Evolutionary conservation across 1,140 invertebrate species (phyloP), one percentile per base, ranked within the genome.

Genomic region (Octopus sinensis): DNA sequence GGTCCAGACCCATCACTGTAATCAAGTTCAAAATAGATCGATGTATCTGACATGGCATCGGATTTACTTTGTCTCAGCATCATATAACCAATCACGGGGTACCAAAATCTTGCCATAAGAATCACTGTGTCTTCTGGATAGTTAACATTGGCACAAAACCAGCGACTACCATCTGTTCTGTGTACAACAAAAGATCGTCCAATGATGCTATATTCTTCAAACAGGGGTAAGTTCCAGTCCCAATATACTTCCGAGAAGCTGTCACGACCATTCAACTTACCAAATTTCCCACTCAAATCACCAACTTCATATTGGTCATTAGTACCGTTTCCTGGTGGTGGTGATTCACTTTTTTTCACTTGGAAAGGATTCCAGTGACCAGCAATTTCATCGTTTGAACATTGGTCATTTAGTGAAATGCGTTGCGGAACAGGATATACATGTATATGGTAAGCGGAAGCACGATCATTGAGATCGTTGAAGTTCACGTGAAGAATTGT

Each of bases 251-350:
- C 90, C 76, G 94, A 93, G 4, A 95, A 87, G 4, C 92, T 91
- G 23, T 87, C 84, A 53, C 88, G 83, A 43, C 86, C 89, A 13
- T 84, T 84, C 9, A 93, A 84, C 0, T 84, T 81, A 0, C 96
- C 97, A 90, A 96, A 93, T 91, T 98, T 99, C 6, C 96, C 96
- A 79, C 96, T 95, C 5, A 99, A 90, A 90, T 98, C 96, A 0
- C 97, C 97, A 85, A 97, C 93, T 91, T 96, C 94, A 54, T 88
- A 89, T 78, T 86, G 82, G 81, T 89, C 88, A 53, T 85, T 93
- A 5, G 96, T 96, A 53, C 95, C 94, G 83, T 92, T 91, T 51
- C 93, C 94, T 93, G 86, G 5, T 17, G 80, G 13, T 7, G 87
- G 84, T 75, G 84, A 84, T 0, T 84, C 6, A 80, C 84, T 56